These are phyloP conservation scores for Solenopsis invicta DNA, from an alignment of 1,140 invertebrate species.

Conservation along the genomic window DNA sequence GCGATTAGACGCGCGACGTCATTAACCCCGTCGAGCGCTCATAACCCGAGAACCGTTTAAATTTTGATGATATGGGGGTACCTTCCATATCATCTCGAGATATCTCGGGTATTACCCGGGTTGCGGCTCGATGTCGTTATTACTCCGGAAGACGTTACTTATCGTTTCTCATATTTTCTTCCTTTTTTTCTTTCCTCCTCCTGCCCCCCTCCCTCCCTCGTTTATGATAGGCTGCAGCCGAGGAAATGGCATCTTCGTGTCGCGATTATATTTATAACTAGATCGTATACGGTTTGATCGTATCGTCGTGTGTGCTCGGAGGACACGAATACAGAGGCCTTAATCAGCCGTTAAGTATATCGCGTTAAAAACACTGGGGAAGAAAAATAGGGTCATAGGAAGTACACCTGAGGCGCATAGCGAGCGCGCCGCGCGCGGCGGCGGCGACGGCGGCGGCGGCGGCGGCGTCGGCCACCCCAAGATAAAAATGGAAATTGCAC, in stretches of 20 bases:
- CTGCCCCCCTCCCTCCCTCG: background rate
- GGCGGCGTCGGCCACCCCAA: conserved; percentile 23
- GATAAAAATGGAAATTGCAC: conserved; percentile 63
- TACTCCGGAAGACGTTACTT: conserved; percentile 21
- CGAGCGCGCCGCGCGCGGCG: background rate
- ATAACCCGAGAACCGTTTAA: conserved; percentile 46
- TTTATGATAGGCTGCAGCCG: background rate
- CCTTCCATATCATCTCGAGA: conserved; percentile 28
- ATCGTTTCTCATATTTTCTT: background rate
- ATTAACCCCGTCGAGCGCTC: conserved; percentile 48
- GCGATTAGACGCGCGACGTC: conserved; percentile 61
- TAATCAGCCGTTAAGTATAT: conserved; percentile 63
- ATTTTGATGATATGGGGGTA: conserved; percentile 31
- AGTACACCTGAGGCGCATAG: conserved; percentile 59
- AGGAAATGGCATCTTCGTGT: conserved; percentile 17
- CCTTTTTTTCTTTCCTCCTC: too few species aligned
- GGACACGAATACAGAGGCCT: conserved; percentile 52
- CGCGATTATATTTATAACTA: conserved; percentile 49
- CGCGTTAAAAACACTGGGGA: conserved; percentile 61
- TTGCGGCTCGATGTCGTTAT: conserved; percentile 41
- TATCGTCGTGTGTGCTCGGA: conserved; percentile 27
- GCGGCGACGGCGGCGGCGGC: background rate
- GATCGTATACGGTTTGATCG: conserved; percentile 43
- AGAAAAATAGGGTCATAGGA: conserved; percentile 65
- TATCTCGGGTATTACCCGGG: conserved; percentile 24